Percentiles rank a stretch among this genome's conserved stretches.
Evolutionary conservation across 2,113 vertebrate species (phyloP).

Genomic region (Mungos mungo): DNA sequence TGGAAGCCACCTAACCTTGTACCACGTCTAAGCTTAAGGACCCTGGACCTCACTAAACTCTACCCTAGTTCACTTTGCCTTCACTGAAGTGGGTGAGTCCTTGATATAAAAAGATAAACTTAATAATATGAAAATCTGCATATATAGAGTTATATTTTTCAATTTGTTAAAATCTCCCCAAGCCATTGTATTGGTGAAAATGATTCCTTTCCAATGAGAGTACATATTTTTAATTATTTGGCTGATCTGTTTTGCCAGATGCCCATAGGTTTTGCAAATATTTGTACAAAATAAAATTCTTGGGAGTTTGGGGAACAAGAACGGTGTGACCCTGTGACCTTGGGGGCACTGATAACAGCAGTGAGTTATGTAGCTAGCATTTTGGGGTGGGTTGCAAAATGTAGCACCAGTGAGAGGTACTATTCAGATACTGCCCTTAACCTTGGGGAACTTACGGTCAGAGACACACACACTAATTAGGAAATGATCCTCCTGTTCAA

Average conservation of each 20-base stretch:
- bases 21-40: background rate
- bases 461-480: background rate
- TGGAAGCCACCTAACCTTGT: background rate
- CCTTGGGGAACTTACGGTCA: background rate
- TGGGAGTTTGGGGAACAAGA: background rate
- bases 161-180: background rate
- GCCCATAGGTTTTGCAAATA: background rate
- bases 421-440: accelerated
- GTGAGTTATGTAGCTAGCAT: background rate
- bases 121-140: background rate
- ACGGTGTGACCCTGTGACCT: background rate
- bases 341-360: background rate
- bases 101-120: background rate
- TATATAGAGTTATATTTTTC: background rate
- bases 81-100: background rate
- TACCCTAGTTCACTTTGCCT: background rate
- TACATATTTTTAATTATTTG: background rate
- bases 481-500: background rate
- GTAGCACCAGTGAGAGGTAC: accelerated
- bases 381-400: background rate
- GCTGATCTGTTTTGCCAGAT: background rate
- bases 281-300: background rate
- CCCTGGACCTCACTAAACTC: background rate
- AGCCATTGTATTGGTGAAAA: background rate
- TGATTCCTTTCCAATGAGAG: background rate